A percentile compares a stretch with the other conserved stretches of the same genome.
Conservation (phyloP, 2,797 vertebrate species). For the Mormyrus proboscirostris region DNA sequence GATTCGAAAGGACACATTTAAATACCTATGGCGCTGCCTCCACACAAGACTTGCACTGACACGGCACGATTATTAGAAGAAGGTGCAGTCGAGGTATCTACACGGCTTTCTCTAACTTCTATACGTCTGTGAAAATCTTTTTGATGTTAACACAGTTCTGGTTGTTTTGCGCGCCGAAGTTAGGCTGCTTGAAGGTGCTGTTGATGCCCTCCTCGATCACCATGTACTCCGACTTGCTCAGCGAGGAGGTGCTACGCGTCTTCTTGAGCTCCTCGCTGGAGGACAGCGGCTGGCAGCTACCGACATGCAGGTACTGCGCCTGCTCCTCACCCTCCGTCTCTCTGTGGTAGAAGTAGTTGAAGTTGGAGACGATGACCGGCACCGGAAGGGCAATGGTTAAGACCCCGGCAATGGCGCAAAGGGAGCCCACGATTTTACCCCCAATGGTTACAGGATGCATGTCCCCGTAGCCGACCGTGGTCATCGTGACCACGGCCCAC, state of each 20-base stretch:
- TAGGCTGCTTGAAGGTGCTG: constrained; percentile 79
- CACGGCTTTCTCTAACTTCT: constrained; percentile 37
- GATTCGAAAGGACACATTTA: constrained; percentile 38
- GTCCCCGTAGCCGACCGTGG: constrained; percentile 93
- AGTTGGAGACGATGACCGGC: constrained; percentile 96
- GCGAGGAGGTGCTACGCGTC: constrained; percentile 81
- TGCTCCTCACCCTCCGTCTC: constrained; percentile 98
- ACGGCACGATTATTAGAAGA: constrained; percentile 26
- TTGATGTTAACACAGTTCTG: constrained; percentile 89
- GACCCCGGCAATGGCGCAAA: constrained; percentile 94
- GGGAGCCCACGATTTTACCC: constrained; percentile 92
- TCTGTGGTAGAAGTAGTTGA: constrained; percentile 97
- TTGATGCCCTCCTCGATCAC: constrained; percentile 94
- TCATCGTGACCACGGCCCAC: constrained; percentile 99
- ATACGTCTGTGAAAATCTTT: constrained; percentile 95
- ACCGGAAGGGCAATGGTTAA: constrained; percentile 92
- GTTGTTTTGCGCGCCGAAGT: constrained; percentile 75
- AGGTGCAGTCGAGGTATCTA: constrained; percentile 16
- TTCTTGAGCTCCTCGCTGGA: constrained; percentile 84
- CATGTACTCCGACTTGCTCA: constrained; percentile 96
- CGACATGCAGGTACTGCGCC: constrained; percentile 91
- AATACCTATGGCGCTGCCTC: constrained; percentile 25
- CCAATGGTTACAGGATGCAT: constrained; percentile 98
- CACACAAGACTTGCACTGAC: constrained; percentile 29
- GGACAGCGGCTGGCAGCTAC: constrained; percentile 87